Conservation (phyloP, 1,140 invertebrate species). For the Meteorus sp. region DNA sequence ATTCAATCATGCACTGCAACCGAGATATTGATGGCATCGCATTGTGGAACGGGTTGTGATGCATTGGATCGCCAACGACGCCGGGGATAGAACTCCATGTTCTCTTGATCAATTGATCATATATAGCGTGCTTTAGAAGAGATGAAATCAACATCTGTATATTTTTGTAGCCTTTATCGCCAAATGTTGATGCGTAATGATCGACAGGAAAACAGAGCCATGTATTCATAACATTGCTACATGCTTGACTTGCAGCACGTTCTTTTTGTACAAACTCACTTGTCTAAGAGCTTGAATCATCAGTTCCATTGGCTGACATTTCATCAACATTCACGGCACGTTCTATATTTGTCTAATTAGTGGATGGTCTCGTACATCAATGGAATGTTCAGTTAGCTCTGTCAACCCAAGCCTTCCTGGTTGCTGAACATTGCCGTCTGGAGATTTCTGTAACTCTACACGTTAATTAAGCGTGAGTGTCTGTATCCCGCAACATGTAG, state of each 20-base stretch:
- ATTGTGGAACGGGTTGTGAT: constrained; percentile 61
- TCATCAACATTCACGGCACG: constrained; percentile 65
- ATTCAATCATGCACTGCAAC: constrained; percentile 81
- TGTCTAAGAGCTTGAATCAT: constrained; percentile 80
- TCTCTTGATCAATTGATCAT: constrained; percentile 70
- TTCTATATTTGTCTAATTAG: constrained; percentile 37
- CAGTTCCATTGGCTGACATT: constrained; percentile 79
- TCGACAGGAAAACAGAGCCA: constrained; percentile 79
- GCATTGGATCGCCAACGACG: constrained; percentile 42
- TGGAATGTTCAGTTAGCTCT: constrained; percentile 31
- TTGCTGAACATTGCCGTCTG: neutral
- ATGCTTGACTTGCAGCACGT: constrained; percentile 68
- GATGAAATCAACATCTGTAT: constrained; percentile 89
- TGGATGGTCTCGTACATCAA: constrained; percentile 33
- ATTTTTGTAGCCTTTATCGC: constrained; percentile 85
- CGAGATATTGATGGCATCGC: constrained; percentile 82
- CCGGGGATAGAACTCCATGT: constrained; percentile 50
- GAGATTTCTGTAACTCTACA: neutral
- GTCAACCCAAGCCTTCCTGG: constrained; percentile 22
- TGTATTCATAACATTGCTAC: constrained; percentile 68
- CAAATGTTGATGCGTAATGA: constrained; percentile 85
- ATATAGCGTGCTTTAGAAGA: constrained; percentile 73
- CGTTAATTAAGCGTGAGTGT: neutral
- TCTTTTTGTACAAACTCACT: constrained; percentile 73
- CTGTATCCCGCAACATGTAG: constrained; percentile 15